A percentile compares a stretch with the other conserved stretches of the same genome.
Conservation (phyloP, 2,888 invertebrate species). For the Plemyria rubiginata region DNA sequence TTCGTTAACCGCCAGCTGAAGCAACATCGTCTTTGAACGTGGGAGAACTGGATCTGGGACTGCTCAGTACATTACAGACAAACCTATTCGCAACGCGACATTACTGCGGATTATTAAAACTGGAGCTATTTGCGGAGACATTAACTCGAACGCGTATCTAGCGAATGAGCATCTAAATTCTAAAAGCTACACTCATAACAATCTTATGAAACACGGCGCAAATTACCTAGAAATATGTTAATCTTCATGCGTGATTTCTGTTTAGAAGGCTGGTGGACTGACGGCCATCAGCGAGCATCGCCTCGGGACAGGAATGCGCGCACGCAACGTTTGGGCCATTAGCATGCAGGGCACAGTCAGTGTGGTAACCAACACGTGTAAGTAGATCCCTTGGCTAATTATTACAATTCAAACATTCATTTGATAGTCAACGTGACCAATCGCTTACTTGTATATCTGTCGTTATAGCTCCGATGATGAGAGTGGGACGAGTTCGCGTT, state of each 20-base stretch:
- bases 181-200: constrained; percentile 14
- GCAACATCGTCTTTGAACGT: constrained; percentile 63
- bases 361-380: constrained; percentile 74
- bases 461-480: not conserved
- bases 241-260: constrained; percentile 46
- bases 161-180: constrained; percentile 22
- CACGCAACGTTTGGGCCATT: constrained; percentile 69
- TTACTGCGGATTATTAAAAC: constrained; percentile 65
- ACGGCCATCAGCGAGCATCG: constrained; percentile 49
- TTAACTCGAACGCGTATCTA: constrained; percentile 50
- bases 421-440: constrained; percentile 54
- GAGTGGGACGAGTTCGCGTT: no score
- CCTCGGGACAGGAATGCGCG: constrained; percentile 68
- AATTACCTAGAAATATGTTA: constrained; percentile 41
- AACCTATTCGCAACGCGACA: constrained; percentile 55
- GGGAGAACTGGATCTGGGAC: constrained; percentile 77
- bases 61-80: constrained; percentile 51
- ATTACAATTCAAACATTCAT: constrained; percentile 61
- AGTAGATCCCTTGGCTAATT: constrained; percentile 70
- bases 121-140: constrained; percentile 62
- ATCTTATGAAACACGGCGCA: constrained; percentile 44
- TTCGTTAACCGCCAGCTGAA: constrained; percentile 68
- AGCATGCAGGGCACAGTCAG: constrained; percentile 70
- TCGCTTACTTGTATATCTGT: not conserved
- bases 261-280: constrained; percentile 36